Conservation (phyloP, 2,113 vertebrate species). For the Triplophysa dalaica region DNA sequence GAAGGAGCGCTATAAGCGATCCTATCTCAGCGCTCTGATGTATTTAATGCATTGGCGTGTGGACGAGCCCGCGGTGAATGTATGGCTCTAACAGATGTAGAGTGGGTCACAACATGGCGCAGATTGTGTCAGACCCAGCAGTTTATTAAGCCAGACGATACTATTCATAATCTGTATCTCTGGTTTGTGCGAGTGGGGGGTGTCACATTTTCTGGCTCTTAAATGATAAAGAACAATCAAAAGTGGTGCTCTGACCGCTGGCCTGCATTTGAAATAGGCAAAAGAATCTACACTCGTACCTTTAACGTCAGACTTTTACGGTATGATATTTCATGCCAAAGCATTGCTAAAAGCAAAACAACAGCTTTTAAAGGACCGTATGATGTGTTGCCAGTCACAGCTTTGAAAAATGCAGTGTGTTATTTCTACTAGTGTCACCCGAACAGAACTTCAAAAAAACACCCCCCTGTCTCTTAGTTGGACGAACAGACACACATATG, state of each 20-base stretch:
- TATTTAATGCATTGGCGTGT: slow-evolving; percentile 60
- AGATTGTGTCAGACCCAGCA: slow-evolving; percentile 54
- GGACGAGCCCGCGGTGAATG: slow-evolving; percentile 44
- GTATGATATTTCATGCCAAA: slow-evolving; percentile 32
- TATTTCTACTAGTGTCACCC: background rate
- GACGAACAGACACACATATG: too few species aligned
- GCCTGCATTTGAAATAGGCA: slow-evolving; percentile 42
- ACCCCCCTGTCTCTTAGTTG: too few species aligned
- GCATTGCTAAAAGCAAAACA: background rate
- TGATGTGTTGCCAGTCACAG: background rate
- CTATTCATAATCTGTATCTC: slow-evolving; percentile 61
- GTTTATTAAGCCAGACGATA: slow-evolving; percentile 58
- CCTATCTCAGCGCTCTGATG: slow-evolving; percentile 57
- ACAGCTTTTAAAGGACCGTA: background rate
- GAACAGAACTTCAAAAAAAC: too few species aligned
- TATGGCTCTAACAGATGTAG: slow-evolving; percentile 62
- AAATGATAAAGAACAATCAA: slow-evolving; percentile 56
- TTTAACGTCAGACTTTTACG: slow-evolving; percentile 10
- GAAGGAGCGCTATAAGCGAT: slow-evolving; percentile 57
- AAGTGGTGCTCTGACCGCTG: slow-evolving; percentile 41
- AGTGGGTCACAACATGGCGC: slow-evolving; percentile 56
- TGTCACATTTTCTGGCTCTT: slow-evolving; percentile 49
- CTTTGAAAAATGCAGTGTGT: background rate
- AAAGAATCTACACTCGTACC: slow-evolving; percentile 22
- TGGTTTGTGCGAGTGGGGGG: slow-evolving; percentile 16